A percentile compares a stretch with the other conserved stretches of the same genome.
Evolutionary conservation across 1,140 invertebrate species (phyloP).

Genomic region (Zelostemma sp.): DNA sequence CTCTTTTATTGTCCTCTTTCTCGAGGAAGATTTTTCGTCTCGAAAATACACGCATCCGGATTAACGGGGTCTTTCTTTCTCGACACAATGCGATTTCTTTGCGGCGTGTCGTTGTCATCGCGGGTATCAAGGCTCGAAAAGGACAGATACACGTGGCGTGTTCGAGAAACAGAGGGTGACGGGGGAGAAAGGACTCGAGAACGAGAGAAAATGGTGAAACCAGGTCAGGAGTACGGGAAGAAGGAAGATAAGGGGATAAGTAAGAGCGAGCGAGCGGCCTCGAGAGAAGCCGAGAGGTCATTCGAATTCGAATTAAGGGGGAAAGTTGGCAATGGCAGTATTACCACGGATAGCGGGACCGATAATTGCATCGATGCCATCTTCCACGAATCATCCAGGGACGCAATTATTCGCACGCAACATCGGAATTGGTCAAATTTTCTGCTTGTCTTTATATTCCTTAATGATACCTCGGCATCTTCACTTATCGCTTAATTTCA

Average conservation of each 20-base stretch:
- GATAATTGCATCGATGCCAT: constrained; percentile 11
- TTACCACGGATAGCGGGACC: constrained; percentile 27
- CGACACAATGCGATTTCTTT: constrained; percentile 2
- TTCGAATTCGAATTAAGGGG: constrained; percentile 12
- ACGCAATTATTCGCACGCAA: constrained; percentile 16
- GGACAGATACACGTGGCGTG: constrained; percentile 1
- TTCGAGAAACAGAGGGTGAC: constrained; percentile 22
- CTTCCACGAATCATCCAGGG: constrained; percentile 19
- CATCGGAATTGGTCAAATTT: constrained; percentile 16
- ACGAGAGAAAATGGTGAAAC: constrained; percentile 29
- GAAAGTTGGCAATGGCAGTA: constrained; percentile 26
- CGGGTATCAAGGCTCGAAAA: constrained; percentile 13
- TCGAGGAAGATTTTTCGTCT: too few relatives aligned
- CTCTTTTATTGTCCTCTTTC: too few relatives aligned
- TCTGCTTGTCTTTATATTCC: constrained; percentile 34
- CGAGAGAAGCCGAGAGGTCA: constrained; percentile 11
- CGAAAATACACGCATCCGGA: too few relatives aligned
- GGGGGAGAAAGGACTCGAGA: constrained; percentile 36
- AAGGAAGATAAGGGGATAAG: constrained; percentile 21
- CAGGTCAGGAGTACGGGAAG: constrained; percentile 32
- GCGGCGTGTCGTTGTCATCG: background rate
- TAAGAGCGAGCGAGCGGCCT: constrained; percentile 9
- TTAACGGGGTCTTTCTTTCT: background rate
- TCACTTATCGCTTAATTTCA: constrained; percentile 43
- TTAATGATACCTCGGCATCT: constrained; percentile 31